Conservation (phyloP, 2,113 vertebrate genomes). For the Megaptera novaeangliae region DNA sequence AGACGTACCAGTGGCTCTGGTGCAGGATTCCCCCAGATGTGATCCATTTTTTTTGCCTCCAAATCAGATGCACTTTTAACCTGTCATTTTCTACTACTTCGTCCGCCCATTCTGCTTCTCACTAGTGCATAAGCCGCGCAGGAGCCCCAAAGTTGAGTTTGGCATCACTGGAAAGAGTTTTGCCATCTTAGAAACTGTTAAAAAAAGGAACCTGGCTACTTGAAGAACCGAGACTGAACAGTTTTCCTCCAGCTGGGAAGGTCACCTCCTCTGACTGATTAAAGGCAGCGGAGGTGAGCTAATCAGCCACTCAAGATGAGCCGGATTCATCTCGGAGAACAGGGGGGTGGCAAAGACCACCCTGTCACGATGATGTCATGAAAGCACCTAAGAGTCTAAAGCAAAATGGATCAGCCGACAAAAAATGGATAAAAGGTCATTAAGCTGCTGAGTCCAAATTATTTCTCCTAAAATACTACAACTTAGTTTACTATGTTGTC, state of each 20-base stretch:
- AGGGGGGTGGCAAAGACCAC: neutral
- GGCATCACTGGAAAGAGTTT: accelerated
- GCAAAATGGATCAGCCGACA: neutral
- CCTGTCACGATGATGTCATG: neutral
- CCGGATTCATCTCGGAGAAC: neutral
- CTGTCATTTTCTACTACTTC: neutral
- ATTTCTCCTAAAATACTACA: too few species aligned
- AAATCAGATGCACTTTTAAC: neutral
- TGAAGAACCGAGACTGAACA: neutral
- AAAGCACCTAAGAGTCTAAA: neutral
- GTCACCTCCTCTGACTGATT: neutral
- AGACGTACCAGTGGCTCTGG: neutral
- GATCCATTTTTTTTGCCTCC: neutral
- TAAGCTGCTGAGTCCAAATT: neutral
- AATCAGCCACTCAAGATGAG: neutral
- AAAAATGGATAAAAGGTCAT: neutral
- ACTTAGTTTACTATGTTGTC: neutral
- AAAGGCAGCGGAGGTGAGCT: neutral
- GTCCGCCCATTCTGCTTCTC: neutral
- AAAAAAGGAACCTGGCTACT: neutral
- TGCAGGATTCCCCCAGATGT: accelerated
- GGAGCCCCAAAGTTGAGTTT: neutral
- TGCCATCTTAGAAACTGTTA: neutral
- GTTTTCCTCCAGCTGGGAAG: neutral
- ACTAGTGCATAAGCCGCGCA: accelerated